Conservation (phyloP, 1,140 invertebrate species). For the Drosophila jambulina region DNA sequence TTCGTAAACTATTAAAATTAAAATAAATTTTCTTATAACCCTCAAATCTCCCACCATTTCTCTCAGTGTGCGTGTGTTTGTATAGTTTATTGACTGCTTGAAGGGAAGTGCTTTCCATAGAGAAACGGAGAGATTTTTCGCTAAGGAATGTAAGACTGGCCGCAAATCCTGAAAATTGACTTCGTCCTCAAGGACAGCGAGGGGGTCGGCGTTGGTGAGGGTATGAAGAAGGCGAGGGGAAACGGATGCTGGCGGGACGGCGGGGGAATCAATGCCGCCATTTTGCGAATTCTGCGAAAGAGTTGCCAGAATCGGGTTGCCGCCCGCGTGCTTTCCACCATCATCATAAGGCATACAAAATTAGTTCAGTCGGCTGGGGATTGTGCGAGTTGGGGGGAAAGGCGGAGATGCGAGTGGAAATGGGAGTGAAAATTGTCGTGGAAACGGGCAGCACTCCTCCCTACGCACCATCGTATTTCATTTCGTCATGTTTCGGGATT, state of each 20-base stretch:
- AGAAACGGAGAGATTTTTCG: conserved; percentile 71
- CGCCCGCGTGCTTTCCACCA: conserved; percentile 38
- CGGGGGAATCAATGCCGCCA: conserved; percentile 80
- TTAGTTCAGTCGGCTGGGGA: conserved; percentile 63
- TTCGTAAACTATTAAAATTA: too few species aligned
- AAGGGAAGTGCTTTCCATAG: conserved; percentile 81
- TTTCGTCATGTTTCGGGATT: conserved; percentile 85
- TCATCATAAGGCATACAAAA: conserved; percentile 80
- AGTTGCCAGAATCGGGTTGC: conserved; percentile 60
- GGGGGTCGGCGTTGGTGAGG: not conserved
- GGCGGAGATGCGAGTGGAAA: conserved; percentile 20
- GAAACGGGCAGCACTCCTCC: conserved; percentile 45
- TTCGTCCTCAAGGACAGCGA: conserved; percentile 54
- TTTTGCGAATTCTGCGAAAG: conserved; percentile 80
- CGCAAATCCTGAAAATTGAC: conserved; percentile 84
- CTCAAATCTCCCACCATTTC: not conserved
- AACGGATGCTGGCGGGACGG: conserved; percentile 7
- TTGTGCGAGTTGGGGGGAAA: conserved; percentile 12
- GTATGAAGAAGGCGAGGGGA: not conserved
- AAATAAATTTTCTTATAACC: too few species aligned
- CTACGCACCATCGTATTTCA: conserved; percentile 84
- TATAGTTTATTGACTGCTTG: conserved; percentile 84
- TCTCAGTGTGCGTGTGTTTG: conserved; percentile 50
- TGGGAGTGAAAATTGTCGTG: conserved; percentile 9
- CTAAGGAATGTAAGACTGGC: conserved; percentile 79